Evolutionary conservation across 2,113 vertebrate genomes (phyloP), one percentile per base, ranked within the genome.

Genomic region (Syngnathus typhle): DNA sequence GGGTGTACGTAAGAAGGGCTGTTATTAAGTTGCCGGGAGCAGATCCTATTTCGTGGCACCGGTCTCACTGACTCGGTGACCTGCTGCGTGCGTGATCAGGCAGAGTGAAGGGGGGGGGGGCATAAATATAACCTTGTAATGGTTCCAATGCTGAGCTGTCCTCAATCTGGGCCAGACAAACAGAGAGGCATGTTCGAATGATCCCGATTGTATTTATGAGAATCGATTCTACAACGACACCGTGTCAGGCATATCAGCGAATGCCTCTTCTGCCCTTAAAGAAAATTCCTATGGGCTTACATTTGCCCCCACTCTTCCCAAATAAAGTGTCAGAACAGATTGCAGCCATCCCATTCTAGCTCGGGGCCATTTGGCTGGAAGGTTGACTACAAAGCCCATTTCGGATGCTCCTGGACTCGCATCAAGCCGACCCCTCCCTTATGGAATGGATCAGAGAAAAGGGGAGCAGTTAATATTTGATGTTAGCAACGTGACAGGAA

Each of bases 301-400:
- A 16, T 39, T 39, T 13, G 21, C 38, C 52, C 41, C 62, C 70
- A 47, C 65, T 69, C 66, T 66, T 41, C 65, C 32, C 37, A 69
- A 68, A 79, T 54, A 64, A 67, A 77, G 72, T 69, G 55, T 66
- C 75, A 69, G 69, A 43, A 23, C 56, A 71, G 64, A 81, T 86
- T 88, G 71, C 68, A 52, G 71, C 71, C 65, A 81, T 78, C 23
- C 21, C 60, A 18, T 43, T 72, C 67, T 82, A 74, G 70, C 54
- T 65, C 27, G 39, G 61, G 64, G 68, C 76, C 75, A 69, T 21
- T 46, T 63, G 60, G 65, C 75, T 12, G 15, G 23, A 46, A 16
- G 38, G 44, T 36, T 54, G 1, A 27, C 36, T n/a, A 49, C 63
- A 68, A 71, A 82, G 69, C 69, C 44, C 39, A 73, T 64, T 82